Evolutionary conservation across 2,888 invertebrate genomes (phyloP), one percentile per base, ranked within the genome.

Genomic region (Pseudococcus viburni): DNA sequence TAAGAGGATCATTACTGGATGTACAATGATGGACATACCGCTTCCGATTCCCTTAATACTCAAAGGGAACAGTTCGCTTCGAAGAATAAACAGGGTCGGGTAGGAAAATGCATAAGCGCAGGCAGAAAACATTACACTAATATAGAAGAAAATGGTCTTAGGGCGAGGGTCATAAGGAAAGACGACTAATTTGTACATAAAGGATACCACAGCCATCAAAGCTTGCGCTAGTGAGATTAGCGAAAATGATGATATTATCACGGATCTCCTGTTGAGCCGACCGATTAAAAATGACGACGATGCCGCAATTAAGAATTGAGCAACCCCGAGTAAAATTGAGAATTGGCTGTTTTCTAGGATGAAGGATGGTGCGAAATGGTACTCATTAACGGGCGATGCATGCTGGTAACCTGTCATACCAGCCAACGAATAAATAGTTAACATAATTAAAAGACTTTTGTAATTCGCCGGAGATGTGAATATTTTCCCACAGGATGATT

Each of bases 381-480:
- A n/a, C n/a, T n/a, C n/a, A n/a, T n/a, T n/a, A n/a, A n/a, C n/a
- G n/a, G n/a, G 26, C 26, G 26, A 2, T 33, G 26, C 26, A 33
- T 33, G 3, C 26, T 33, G 26, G 26, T 1, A 33, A 33, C 26
- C 26, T 33, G 3, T 55, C 33, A 83, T 33, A 9, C 46, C 55
- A 33, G 77, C 33, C 51, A 80, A 39, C 26, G 55, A 48, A 19
- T 51, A 46, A 15, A 87, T 48, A 0, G 48, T 39, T 4, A 83
- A n/a, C 80, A 87, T 19, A 11, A 87, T 77, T 5, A 89, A 8
- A 9, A 90, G 88, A 51, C 89, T 90, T 59, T 59, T 83, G 33
- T 59, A 88, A 68, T 84, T 88, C 9, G 46, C 84, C 22, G 48
- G 51, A 19, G 64, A 51, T 11, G 84, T 84, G 51, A 88, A n/a